Percentiles rank a stretch among this genome's conserved stretches.
Evolutionary conservation across 2,113 vertebrate genomes (phyloP).

Genomic region (Cyanoderma ruficeps): DNA sequence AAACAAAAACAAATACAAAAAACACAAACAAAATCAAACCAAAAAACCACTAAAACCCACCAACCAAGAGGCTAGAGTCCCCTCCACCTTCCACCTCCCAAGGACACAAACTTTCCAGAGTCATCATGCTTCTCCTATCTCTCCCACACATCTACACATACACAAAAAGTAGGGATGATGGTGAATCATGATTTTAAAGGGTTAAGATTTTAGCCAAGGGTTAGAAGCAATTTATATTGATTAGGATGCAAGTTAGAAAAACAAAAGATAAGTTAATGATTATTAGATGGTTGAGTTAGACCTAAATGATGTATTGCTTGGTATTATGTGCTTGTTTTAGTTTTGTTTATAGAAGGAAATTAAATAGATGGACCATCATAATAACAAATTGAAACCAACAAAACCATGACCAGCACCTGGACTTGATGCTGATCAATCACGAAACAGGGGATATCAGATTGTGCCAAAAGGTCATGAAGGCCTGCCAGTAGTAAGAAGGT

Average conservation of each 20-base stretch:
- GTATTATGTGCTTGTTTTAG: neutral
- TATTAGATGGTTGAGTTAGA: neutral
- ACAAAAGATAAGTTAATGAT: neutral
- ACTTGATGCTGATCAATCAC: neutral
- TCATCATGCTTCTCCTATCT: neutral
- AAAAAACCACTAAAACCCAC: neutral
- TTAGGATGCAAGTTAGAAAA: neutral
- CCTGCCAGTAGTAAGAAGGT: neutral
- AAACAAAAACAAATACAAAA: neutral
- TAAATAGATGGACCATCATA: neutral
- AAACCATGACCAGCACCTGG: neutral
- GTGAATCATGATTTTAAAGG: neutral
- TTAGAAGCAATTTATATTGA: neutral
- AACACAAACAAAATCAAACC: neutral
- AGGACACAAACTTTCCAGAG: neutral
- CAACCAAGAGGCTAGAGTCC: neutral
- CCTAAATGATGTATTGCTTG: neutral
- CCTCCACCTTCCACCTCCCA: neutral
- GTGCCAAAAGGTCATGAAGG: neutral
- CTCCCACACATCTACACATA: neutral
- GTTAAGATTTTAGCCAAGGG: neutral
- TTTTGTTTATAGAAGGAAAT: neutral
- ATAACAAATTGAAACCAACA: neutral
- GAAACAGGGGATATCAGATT: neutral
- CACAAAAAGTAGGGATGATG: neutral